Evolutionary conservation across 2,888 invertebrate species (phyloP), one percentile per base, ranked within the genome.

Genomic region (Gandaritis pyraliata): DNA sequence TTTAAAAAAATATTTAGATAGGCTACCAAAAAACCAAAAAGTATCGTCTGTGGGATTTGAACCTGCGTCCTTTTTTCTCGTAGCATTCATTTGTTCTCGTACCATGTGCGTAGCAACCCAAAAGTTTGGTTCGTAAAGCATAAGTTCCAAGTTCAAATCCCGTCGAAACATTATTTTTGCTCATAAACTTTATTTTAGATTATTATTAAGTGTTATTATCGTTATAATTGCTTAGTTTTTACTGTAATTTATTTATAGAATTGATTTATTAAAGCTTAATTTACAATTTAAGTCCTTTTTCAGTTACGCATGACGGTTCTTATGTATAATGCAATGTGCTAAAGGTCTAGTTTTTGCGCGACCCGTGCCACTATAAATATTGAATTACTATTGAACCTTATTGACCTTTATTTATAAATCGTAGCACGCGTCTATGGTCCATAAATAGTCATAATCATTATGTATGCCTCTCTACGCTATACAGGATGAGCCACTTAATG

Each of bases 331-430:
- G 18, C 30, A 33, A 38, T 50, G 33, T 30, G 41, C 12, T 23
- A 39, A 53, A 51, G 15, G n/a, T 43, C 13, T 15, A 46, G 59
- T 77, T 78, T 77, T 80, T 78, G 66, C 62, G 13, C 30, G 69
- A 66, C 79, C 70, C 76, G 78, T 78, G 80, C 72, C 59, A 13
- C 12, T 12, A 16, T 11, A 33, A 33, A 33, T 15, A 11, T 49
- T 49, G 10, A 13, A 41, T 15, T 29, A 29, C 13, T 39, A 41
- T 56, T 73, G 70, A 71, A 68, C 72, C 66, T 61, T 33, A 50
- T 13, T 61, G 55, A 51, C 60, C 63, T 49, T 51, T 36, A 30
- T 49, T 64, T 64, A 54, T 60, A 36, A 56, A 51, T 36, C 63
- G 61, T 51, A 39, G 57, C 68, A 68, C 65, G 66, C 64, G 68